Evolutionary conservation across 2,113 vertebrate genomes (phyloP), one percentile per base, ranked within the genome.

Genomic region (Peromyscus californicus): DNA sequence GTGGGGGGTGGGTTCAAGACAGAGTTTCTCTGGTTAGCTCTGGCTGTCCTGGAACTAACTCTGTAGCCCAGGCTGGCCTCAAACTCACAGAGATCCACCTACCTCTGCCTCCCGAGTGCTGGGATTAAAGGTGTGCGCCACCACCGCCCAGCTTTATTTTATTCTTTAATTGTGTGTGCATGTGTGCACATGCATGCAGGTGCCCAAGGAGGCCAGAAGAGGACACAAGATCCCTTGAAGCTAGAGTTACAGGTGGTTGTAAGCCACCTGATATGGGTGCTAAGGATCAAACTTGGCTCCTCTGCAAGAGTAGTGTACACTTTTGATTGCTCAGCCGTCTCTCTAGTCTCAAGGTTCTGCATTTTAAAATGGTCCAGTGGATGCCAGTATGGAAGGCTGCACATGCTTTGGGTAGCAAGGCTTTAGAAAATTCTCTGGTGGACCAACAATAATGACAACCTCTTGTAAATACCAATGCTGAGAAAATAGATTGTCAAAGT

Each of bases 381-480:
- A 94, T 72, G 72, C 59, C 63, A 69, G 31, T 90, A 65, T 93
- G 69, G 6, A 39, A 45, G 92, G 67, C 90, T 72, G 29, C 22
- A 74, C n/a, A 96, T 10, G 69, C 85, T 79, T 61, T 90, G 91
- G 86, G 85, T 72, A 95, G 54, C 69, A 83, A 96, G 90, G 67
- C 33, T 96, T 95, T 91, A 93, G 76, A 91, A 93, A 85, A 96
- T 91, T 94, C 61, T 65, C 75, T 48, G 33, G 63, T 83, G 61
- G 54, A 79, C 39, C 78, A 94, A 83, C 67, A 26, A 78, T 59
- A 90, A 93, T 88, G 67, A 87, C 54, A 84, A 89, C 31, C 26
- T 95, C 63, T 92, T 88, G 61, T 93, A 94, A 88, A 94, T 92
- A 88, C 70, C 57, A 94, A 91, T 69, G 74, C 67, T 94, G 85